A percentile compares a stretch with the other conserved stretches of the same genome.
Evolutionary conservation across 2,888 invertebrate species (phyloP).

Genomic region (Reticulitermes lucifugus): DNA sequence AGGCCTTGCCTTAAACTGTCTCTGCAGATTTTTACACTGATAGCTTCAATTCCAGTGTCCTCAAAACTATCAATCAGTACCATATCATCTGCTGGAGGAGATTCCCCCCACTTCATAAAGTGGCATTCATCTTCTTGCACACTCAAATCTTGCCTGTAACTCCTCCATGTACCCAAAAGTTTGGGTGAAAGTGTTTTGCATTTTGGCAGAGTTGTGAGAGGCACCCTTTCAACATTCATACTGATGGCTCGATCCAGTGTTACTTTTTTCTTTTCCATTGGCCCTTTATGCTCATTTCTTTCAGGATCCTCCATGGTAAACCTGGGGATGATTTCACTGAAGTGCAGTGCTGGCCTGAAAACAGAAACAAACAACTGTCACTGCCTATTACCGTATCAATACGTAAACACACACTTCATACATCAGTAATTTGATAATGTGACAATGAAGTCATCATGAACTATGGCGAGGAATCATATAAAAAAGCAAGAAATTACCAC

Average conservation of each 20-base stretch:
- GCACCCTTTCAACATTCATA: slow-evolving; percentile 60
- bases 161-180: slow-evolving; percentile 37
- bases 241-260: slow-evolving; percentile 64
- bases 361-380: no score
- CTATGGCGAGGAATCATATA: no score
- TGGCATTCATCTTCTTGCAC: not conserved
- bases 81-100: slow-evolving; percentile 83
- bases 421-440: no score
- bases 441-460: no score
- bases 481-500: no score
- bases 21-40: slow-evolving; percentile 62
- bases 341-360: not conserved
- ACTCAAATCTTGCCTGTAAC: not conserved
- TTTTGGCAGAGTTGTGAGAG: slow-evolving; percentile 50
- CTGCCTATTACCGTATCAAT: no score
- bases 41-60: slow-evolving; percentile 60
- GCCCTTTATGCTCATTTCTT: not conserved
- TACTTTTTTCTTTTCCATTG: slow-evolving; percentile 55
- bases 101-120: slow-evolving; percentile 79
- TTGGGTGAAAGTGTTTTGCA: slow-evolving; percentile 46
- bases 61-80: slow-evolving; percentile 86
- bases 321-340: not conserved
- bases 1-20: slow-evolving; percentile 81
- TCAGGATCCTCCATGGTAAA: not conserved
- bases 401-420: no score